phyloP scores from a whole-genome alignment of 1,140 invertebrate species.

The Metopolophium dirhodum region DNA sequence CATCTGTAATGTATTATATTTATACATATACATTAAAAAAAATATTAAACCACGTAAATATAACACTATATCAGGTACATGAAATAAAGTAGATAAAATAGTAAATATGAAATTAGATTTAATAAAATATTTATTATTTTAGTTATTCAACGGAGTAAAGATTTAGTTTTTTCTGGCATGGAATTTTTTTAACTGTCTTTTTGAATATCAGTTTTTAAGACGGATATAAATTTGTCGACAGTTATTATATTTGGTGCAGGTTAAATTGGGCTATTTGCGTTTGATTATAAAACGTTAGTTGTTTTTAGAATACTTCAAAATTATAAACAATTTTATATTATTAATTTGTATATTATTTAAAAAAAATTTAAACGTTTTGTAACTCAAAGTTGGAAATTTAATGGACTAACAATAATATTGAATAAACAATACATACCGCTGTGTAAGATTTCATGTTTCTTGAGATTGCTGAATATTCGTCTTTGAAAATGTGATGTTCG shows the following conservation, averaged over 20 bases:
- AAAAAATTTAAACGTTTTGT: background rate
- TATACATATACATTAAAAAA: no score
- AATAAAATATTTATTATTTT: background rate
- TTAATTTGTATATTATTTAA: background rate
- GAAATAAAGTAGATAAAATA: no score
- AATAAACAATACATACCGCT: background rate
- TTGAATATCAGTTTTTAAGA: background rate
- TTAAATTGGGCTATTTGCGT: background rate
- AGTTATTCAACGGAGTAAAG: background rate
- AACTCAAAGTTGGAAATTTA: background rate
- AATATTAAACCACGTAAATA: no score
- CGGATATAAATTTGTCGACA: background rate
- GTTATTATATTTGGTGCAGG: no score
- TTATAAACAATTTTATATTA: background rate
- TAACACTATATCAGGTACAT: no score
- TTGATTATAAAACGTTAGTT: background rate
- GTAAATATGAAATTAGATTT: background rate
- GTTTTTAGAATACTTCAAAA: background rate
- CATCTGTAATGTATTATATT: no score
- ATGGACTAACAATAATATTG: background rate
- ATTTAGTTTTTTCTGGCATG: background rate
- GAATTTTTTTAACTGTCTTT: no score
- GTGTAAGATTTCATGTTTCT: slow-evolving; percentile 11
- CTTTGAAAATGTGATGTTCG: background rate
- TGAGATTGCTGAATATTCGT: background rate